Percentiles rank a stretch among this genome's conserved stretches.
These are phyloP conservation scores for Tauraco hartlaubi DNA, from an alignment of 2,797 vertebrate species.

Conservation along the genomic window DNA sequence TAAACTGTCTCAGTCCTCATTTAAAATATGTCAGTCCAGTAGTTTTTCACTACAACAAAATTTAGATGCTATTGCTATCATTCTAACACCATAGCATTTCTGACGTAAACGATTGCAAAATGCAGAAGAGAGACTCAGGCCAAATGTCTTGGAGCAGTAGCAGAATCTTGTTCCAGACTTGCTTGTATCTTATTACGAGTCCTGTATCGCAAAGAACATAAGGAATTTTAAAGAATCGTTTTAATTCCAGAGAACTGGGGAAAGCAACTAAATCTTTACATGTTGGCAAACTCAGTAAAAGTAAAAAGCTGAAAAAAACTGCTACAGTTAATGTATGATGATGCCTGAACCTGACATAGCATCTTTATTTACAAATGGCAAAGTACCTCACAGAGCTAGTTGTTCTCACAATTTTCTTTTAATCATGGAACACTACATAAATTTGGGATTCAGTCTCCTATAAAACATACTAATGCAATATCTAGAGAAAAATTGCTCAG, in stretches of 20 bases:
- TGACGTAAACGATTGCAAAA: neutral
- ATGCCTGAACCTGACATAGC: neutral
- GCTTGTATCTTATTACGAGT: neutral
- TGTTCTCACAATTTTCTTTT: neutral
- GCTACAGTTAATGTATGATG: neutral
- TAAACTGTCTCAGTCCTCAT: neutral
- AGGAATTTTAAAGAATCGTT: neutral
- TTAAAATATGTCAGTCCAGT: neutral
- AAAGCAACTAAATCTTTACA: neutral
- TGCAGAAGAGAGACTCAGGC: neutral
- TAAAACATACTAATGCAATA: neutral
- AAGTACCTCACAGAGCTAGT: neutral
- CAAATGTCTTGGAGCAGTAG: neutral
- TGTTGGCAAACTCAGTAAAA: neutral
- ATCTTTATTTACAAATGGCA: neutral
- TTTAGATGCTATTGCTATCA: neutral
- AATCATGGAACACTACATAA: neutral
- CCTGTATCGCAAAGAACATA: neutral
- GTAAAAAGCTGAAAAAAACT: neutral
- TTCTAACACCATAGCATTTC: neutral
- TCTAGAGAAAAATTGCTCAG: neutral
- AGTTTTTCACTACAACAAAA: neutral
- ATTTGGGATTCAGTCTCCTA: neutral
- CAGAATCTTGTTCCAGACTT: neutral
- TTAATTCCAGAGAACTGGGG: neutral